phyloP scores from a whole-genome alignment of 2,113 vertebrate genomes.

The Calidris pugnax region DNA sequence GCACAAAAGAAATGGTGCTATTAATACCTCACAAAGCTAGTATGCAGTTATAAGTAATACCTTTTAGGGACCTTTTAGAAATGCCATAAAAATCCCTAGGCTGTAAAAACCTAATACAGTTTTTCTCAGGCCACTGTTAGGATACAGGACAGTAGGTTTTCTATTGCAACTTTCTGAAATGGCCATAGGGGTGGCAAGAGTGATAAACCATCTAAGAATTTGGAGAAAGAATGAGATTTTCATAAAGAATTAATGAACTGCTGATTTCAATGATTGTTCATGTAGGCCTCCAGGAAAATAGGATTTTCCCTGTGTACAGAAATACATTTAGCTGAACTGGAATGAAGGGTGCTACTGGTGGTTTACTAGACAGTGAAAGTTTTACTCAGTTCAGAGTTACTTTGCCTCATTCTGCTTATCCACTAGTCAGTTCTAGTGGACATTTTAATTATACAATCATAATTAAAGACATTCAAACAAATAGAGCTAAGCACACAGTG shows the following conservation, averaged over 20 bases:
- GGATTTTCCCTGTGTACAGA: neutral
- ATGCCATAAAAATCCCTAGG: neutral
- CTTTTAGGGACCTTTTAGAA: slow-evolving; percentile 3
- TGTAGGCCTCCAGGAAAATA: neutral
- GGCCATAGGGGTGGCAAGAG: neutral
- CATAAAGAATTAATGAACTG: neutral
- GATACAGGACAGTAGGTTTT: neutral
- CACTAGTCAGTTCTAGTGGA: neutral
- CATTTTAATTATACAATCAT: neutral
- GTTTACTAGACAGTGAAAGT: neutral
- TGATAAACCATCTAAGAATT: neutral
- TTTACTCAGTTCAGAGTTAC: neutral
- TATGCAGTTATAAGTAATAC: neutral
- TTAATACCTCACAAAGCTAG: slow-evolving; percentile 13
- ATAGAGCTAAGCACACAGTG: neutral
- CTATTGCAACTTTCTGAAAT: neutral
- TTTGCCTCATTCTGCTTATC: neutral
- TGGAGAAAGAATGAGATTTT: neutral
- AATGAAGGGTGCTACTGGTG: neutral
- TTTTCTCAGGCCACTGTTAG: neutral
- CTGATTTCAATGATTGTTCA: neutral
- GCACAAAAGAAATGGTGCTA: neutral
- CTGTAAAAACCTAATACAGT: neutral
- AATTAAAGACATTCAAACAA: neutral
- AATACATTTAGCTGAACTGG: neutral